These are phyloP conservation scores for Drosophila mayri DNA, from an alignment of 1,140 invertebrate genomes.

Conservation along the genomic window DNA sequence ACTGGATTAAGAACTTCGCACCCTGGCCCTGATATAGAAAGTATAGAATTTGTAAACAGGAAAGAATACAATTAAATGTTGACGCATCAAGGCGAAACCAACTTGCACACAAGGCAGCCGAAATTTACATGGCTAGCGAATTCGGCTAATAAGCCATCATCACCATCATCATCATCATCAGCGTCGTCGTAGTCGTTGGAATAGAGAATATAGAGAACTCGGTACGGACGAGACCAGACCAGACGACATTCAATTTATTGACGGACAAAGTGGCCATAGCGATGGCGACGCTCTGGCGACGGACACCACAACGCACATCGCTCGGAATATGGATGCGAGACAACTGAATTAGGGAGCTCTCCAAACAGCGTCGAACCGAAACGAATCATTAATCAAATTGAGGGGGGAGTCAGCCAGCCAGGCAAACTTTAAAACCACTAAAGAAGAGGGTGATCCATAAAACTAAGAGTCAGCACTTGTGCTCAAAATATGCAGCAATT, in stretches of 20 bases:
- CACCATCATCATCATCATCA: conserved; percentile 16
- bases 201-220: conserved; percentile 19
- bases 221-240: conserved; percentile 1
- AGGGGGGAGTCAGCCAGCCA: conserved; percentile 1
- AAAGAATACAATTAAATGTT: conserved; percentile 49
- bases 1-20: conserved; percentile 73
- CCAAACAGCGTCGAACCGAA: conserved; percentile 21
- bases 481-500: conserved; percentile 5
- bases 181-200: neutral
- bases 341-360: conserved; percentile 30
- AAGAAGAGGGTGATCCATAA: conserved; percentile 1
- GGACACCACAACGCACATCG: conserved; percentile 23
- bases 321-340: conserved; percentile 27
- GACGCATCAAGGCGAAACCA: conserved; percentile 53
- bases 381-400: conserved; percentile 43
- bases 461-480: neutral
- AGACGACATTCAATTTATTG: conserved; percentile 76
- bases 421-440: conserved; percentile 24
- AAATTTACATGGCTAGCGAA: conserved; percentile 64
- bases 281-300: conserved; percentile 59
- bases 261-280: conserved; percentile 70
- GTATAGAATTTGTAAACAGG: conserved; percentile 41
- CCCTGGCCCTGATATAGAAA: too few relatives aligned
- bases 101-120: conserved; percentile 58
- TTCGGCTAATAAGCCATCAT: conserved; percentile 74